Evolutionary conservation across 2,888 invertebrate genomes (phyloP).

Genomic region (Conistra vaccinii): DNA sequence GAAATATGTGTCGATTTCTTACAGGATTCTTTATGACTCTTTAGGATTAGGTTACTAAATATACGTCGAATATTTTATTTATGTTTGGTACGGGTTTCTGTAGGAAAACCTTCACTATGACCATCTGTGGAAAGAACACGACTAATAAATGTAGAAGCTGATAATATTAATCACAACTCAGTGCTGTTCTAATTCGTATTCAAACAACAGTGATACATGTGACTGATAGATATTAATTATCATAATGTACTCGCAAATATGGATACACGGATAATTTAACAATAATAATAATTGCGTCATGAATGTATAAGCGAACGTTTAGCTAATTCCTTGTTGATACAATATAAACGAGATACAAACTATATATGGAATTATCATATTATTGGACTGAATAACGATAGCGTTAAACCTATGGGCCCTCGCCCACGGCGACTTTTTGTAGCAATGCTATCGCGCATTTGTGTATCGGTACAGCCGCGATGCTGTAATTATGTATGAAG

Average conservation of each 20-base stretch:
- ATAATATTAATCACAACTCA: neutral
- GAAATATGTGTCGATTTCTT: too few relatives aligned
- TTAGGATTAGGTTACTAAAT: too few relatives aligned
- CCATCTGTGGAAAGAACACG: neutral
- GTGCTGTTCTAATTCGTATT: neutral
- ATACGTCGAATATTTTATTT: too few relatives aligned
- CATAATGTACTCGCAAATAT: conserved; percentile 8
- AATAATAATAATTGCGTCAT: conserved; percentile 14
- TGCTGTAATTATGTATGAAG: too few relatives aligned
- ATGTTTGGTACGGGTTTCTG: neutral
- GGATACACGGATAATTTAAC: conserved; percentile 3
- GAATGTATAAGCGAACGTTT: conserved; percentile 21
- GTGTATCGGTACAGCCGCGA: too few relatives aligned
- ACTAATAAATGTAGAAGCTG: too few relatives aligned
- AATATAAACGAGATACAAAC: neutral
- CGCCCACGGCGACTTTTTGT: too few relatives aligned
- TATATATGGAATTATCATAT: conserved; percentile 11
- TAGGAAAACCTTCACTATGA: neutral
- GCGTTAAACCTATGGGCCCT: neutral
- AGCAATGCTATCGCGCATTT: too few relatives aligned
- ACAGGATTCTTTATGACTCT: too few relatives aligned
- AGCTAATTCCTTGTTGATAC: conserved; percentile 3
- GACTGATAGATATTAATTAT: conserved; percentile 12
- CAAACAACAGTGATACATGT: neutral
- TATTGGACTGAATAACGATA: neutral